Evolutionary conservation across 1,140 invertebrate genomes (phyloP).

Genomic region (Dinothrombium tinctorium): DNA sequence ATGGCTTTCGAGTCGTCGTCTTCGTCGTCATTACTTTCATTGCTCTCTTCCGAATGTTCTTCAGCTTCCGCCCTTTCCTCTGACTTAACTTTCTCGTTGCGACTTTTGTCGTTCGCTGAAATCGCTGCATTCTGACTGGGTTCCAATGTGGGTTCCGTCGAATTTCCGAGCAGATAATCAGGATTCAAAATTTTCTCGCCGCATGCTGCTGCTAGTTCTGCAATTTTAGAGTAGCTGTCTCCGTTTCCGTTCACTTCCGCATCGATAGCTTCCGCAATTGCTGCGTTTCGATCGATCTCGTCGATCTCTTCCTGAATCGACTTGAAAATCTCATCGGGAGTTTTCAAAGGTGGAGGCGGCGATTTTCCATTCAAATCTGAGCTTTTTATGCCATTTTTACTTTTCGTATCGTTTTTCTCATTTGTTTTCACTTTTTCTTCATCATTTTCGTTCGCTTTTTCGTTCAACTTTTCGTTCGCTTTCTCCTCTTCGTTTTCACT

Average conservation of each 20-base stretch:
- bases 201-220: conserved; percentile 51
- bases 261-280: too few relatives aligned
- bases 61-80: background rate
- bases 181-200: conserved; percentile 55
- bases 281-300: too few relatives aligned
- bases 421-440: background rate
- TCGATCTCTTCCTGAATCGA: too few relatives aligned
- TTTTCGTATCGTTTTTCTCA: background rate
- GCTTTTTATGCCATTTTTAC: background rate
- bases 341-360: background rate
- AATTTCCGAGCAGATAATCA: conserved; percentile 41
- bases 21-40: background rate
- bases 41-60: background rate
- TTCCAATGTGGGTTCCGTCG: background rate
- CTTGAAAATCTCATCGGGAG: background rate
- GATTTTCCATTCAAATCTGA: background rate
- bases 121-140: background rate
- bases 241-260: conserved; percentile 17
- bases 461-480: background rate
- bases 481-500: too few relatives aligned
- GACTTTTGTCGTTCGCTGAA: background rate
- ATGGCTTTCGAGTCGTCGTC: conserved; percentile 30
- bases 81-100: background rate
- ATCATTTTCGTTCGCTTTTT: background rate
- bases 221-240: conserved; percentile 27